Evolutionary conservation across 2,888 invertebrate species (phyloP), one percentile per base, ranked within the genome.

Genomic region (Calliphora vomitoria): DNA sequence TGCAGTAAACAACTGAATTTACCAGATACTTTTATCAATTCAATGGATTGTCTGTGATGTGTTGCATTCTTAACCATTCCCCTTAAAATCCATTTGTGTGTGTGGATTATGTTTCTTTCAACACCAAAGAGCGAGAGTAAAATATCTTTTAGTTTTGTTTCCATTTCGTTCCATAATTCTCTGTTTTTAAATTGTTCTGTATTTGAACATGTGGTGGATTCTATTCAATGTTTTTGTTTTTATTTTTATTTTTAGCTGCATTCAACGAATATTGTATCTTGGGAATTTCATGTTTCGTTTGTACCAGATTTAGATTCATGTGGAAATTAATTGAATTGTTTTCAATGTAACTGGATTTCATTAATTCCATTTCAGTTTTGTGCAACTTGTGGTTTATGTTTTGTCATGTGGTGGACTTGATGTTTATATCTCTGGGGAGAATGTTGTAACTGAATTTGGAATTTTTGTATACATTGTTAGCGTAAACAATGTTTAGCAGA

Each of bases 191-290:
- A 20, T 4, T 35, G n/a, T 44, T 71, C 25, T 50, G 44, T 13
- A 18, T 38, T 47, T 79, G 10, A 20, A 50, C 82, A 83, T 83
- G 82, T 83, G 82, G 82, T 83, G 76, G 76, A 83, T 64, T 76
- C 53, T 69, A 71, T 83, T 83, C 55, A 44, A n/a, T 76, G 76
- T 76, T 76, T 55, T 44, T 71, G 60, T 76, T 82, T 75, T 74
- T 38, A 41, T 68, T 55, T 69, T 55, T 55, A 38, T 69, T 55
- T 69, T 55, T 55, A 38, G 62, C n/a, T 31, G n/a, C 11, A 31
- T 44, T 4, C 8, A 20, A 31, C n/a, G 8, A 68, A 55, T 31
- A n/a, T 53, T 38, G 47, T 71, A 60, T 50, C 58, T 35, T 0
- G 13, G 11, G 18, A 71, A 53, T 80, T 50, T 47, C 13, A 4